Conservation (phyloP, 1,140 invertebrate species). For the Liolophura sinensis region DNA sequence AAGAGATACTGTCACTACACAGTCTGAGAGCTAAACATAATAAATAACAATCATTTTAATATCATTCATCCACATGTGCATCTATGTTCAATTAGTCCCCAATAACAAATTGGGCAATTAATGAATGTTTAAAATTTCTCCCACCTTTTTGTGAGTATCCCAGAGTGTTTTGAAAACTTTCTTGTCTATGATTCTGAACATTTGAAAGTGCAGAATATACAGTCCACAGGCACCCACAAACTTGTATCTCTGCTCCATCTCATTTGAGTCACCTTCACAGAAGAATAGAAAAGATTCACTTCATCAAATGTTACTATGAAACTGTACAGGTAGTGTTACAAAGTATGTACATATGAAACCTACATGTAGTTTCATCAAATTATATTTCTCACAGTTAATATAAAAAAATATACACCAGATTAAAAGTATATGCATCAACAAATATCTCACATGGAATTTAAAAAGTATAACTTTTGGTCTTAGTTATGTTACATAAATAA, state of each 20-base stretch:
- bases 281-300: conserved; percentile 8
- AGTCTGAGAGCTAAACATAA: too few relatives aligned
- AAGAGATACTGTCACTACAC: too few relatives aligned
- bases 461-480: too few relatives aligned
- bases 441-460: too few relatives aligned
- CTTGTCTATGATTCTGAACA: conserved; percentile 79
- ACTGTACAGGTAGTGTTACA: too few relatives aligned
- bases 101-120: conserved; percentile 1
- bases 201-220: conserved; percentile 71
- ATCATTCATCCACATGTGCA: neutral
- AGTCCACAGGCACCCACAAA: conserved; percentile 75
- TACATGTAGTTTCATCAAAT: too few relatives aligned
- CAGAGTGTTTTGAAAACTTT: conserved; percentile 74
- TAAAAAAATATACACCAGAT: too few relatives aligned
- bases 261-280: conserved; percentile 55
- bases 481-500: too few relatives aligned
- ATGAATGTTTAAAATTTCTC: conserved; percentile 11
- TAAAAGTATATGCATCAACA: too few relatives aligned
- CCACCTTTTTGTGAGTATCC: conserved; percentile 77
- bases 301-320: neutral
- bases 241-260: conserved; percentile 62
- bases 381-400: too few relatives aligned
- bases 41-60: too few relatives aligned
- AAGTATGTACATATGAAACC: too few relatives aligned
- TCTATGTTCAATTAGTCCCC: neutral